These are phyloP conservation scores for Lampropteryx suffumata DNA, from an alignment of 2,888 invertebrate genomes.

Conservation along the genomic window DNA sequence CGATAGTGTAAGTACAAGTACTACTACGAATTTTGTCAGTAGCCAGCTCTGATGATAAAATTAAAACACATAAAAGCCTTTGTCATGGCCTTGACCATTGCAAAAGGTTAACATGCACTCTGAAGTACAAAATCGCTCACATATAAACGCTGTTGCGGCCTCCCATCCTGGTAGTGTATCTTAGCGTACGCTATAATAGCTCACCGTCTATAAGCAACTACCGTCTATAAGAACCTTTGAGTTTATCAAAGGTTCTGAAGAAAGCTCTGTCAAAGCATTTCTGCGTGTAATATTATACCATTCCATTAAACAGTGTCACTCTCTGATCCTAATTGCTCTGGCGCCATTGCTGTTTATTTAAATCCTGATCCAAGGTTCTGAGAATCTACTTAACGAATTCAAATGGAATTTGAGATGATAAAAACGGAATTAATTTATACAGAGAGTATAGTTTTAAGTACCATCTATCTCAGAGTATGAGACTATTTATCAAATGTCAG, in stretches of 20 bases:
- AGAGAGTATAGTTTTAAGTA: no score
- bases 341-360: conserved; percentile 52
- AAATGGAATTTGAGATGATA: conserved; percentile 1
- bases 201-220: background rate
- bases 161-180: no score
- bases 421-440: background rate
- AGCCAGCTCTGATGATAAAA: no score
- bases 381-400: conserved; percentile 42
- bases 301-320: conserved; percentile 33
- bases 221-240: background rate
- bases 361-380: conserved; percentile 40
- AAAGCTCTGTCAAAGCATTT: conserved; percentile 8
- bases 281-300: conserved; percentile 21
- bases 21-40: no score
- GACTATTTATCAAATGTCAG: no score
- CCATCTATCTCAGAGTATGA: no score
- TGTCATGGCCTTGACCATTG: no score
- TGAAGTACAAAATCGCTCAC: no score
- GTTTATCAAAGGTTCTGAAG: conserved; percentile 5
- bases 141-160: no score
- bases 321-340: conserved; percentile 51
- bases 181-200: background rate
- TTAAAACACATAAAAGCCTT: no score
- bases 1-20: no score
- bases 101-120: no score